Base-by-base conservation (phyloP, 2,113 vertebrate genomes). In the Chloebia gouldiae region DNA sequence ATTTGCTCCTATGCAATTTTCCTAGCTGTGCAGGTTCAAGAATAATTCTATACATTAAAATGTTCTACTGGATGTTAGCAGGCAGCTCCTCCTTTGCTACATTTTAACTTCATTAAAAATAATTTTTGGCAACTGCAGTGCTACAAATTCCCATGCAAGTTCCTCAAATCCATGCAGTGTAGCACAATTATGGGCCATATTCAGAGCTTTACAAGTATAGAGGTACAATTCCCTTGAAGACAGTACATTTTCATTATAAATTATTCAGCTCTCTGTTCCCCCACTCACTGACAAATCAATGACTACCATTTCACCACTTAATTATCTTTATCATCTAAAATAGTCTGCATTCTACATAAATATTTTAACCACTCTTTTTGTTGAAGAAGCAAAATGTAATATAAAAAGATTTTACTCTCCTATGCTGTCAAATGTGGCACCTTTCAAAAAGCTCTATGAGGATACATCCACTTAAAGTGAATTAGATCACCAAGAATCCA, bases 281-380 rank as follows among this genome's bases (percentile, higher is more conserved):
- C 73, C 63, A 84, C 44, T 96, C 78, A 50, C 56, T 96, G 81
- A 94, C 83, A 97, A 97, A 97, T 95, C 96, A 92, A 78, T 97
- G 81, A 75, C 72, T 97, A 95, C 80, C 63, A 94, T 90, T 96
- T 92, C 81, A 96, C 65, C 81, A 93, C 61, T 93, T 95, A 97
- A 96, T 96, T 97, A 93, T 96, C 94, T 82, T 88, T 95, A 66
- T 96, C 24, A 87, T 70, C 73, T 97, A 93, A 98, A 97, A 96
- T 94, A 97, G 13, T 87, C 69, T 94, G 81, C 70, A 96, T 96
- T 97, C 96, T 33, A 78, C 65, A 96, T 96, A 97, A 97, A 97
- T 95, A 94, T 92, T 91, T 96, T 90, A 96, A 94, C 93, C 79
- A 64, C 28, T 77, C 86, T 92, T 96, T 97, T 92, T 94, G 91